These are phyloP conservation scores for Pagetopsis macropterus DNA, from an alignment of 2,797 vertebrate genomes.

Conservation along the genomic window DNA sequence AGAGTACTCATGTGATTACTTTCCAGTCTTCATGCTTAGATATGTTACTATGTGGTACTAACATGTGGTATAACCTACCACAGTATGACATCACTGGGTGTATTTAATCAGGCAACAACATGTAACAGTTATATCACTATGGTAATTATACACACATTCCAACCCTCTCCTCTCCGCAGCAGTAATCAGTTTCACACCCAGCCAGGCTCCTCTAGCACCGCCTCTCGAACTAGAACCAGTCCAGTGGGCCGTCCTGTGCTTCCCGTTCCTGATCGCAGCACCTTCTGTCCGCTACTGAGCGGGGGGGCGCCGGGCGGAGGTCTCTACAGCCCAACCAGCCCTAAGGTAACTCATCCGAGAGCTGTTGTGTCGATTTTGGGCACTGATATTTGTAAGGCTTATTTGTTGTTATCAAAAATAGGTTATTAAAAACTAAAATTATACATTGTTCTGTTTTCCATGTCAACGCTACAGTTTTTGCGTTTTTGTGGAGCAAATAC, in stretches of 20 bases:
- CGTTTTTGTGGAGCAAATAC: neutral
- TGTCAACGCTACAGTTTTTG: neutral
- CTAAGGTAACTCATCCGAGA: slow-evolving; percentile 59
- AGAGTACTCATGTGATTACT: neutral
- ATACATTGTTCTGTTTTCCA: neutral
- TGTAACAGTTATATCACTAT: neutral
- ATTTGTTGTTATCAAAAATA: too few species aligned
- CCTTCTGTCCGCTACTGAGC: slow-evolving; percentile 77
- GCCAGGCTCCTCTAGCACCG: slow-evolving; percentile 72
- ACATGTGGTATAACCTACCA: too few species aligned
- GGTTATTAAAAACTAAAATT: too few species aligned
- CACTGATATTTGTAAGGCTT: too few species aligned
- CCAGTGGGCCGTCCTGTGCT: slow-evolving; percentile 77
- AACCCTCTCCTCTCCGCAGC: slow-evolving; percentile 39
- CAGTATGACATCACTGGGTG: neutral
- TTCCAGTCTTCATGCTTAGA: neutral
- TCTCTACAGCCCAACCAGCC: slow-evolving; percentile 83
- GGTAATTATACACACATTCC: neutral
- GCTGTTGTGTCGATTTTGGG: neutral
- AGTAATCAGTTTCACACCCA: slow-evolving; percentile 76
- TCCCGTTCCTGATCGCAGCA: slow-evolving; percentile 77
- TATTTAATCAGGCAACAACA: neutral
- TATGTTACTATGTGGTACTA: neutral
- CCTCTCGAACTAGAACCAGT: slow-evolving; percentile 67
- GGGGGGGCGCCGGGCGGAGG: slow-evolving; percentile 63